Percentiles rank a stretch among this genome's conserved stretches.
Evolutionary conservation across 2,888 invertebrate species (phyloP).

Genomic region (Selenia dentaria): DNA sequence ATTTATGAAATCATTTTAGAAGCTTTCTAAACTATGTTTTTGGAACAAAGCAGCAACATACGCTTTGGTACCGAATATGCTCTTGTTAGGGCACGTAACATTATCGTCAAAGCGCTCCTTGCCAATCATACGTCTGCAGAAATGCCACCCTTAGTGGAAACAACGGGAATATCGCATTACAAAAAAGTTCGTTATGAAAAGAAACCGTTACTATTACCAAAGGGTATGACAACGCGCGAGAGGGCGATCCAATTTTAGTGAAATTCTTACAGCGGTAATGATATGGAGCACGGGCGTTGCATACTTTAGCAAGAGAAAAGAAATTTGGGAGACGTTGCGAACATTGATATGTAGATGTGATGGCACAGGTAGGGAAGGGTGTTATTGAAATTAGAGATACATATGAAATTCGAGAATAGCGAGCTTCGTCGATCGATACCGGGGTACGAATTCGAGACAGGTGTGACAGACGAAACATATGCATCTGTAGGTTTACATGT

Average conservation of each 20-base stretch:
- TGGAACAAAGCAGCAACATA: not conserved
- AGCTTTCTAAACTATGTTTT: not conserved
- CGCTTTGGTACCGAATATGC: constrained; percentile 36
- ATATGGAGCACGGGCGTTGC: constrained; percentile 81
- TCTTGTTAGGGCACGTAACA: constrained; percentile 57
- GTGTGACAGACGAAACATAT: constrained; percentile 38
- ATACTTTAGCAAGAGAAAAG: constrained; percentile 78
- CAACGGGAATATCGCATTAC: constrained; percentile 79
- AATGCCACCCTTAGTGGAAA: constrained; percentile 77
- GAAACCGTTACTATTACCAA: constrained; percentile 81
- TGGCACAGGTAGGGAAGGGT: constrained; percentile 76
- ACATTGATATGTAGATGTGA: constrained; percentile 83
- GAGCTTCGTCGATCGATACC: constrained; percentile 56
- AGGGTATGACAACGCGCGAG: constrained; percentile 76
- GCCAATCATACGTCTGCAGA: constrained; percentile 65
- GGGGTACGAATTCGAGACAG: constrained; percentile 46
- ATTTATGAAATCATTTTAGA: constrained; percentile 5
- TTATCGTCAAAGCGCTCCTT: constrained; percentile 64
- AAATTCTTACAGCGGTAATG: constrained; percentile 75
- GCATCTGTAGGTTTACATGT: constrained; percentile 37
- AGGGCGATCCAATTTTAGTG: constrained; percentile 80
- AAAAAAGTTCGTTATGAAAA: constrained; percentile 82
- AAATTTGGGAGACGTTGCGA: constrained; percentile 74
- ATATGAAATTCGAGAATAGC: constrained; percentile 70
- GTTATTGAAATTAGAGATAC: constrained; percentile 83